These are phyloP conservation scores for Branchipolynoe longqiensis DNA, from an alignment of 2,888 invertebrate genomes.

Conservation along the genomic window DNA sequence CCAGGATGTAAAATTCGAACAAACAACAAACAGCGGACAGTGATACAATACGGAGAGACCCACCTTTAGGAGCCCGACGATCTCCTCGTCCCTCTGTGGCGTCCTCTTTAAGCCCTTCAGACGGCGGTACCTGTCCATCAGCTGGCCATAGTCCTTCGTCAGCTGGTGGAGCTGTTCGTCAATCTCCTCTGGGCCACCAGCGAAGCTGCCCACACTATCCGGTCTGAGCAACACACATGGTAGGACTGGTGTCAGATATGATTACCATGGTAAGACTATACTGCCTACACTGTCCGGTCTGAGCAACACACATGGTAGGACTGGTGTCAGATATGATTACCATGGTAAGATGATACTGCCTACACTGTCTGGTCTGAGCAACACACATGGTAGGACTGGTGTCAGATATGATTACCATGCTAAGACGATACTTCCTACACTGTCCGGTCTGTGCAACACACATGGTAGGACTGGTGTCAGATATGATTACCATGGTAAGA, in stretches of 20 bases:
- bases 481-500: too few relatives aligned
- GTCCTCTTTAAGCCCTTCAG: constrained; percentile 76
- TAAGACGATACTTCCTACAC: too few relatives aligned
- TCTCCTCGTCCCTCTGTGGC: constrained; percentile 75
- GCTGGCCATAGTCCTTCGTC: constrained; percentile 75
- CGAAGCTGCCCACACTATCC: constrained; percentile 59
- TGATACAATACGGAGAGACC: too few relatives aligned
- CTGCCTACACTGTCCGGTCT: too few relatives aligned
- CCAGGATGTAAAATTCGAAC: too few relatives aligned
- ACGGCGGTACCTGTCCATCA: constrained; percentile 77
- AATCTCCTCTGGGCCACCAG: constrained; percentile 61
- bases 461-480: too few relatives aligned
- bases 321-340: too few relatives aligned
- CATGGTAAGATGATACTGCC: not conserved
- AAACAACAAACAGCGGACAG: too few relatives aligned
- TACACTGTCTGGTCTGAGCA: not conserved
- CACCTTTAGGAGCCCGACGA: constrained; percentile 77
- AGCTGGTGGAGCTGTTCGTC: constrained; percentile 69
- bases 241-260: too few relatives aligned
- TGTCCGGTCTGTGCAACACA: too few relatives aligned
- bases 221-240: constrained; percentile 10
- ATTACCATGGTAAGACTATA: too few relatives aligned
- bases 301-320: too few relatives aligned
- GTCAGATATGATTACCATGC: not conserved
- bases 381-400: not conserved